Base-by-base conservation (phyloP, 2,113 vertebrate genomes). In the Rhinopithecus roxellana region DNA sequence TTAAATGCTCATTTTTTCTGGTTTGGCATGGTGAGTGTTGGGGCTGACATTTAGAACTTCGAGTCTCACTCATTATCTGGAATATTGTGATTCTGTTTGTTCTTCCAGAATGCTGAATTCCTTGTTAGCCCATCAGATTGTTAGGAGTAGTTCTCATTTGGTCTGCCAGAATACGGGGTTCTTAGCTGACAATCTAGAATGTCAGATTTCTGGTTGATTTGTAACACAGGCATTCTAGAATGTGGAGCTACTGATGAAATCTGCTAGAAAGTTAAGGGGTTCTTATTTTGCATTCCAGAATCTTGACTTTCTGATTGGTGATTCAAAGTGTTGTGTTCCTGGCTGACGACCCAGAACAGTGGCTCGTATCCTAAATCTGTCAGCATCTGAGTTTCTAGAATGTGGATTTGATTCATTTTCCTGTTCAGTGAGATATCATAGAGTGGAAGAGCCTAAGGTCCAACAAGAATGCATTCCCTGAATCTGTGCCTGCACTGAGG, bases 71-170 rank as follows among this genome's bases (percentile, higher is more conserved):
- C 5, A 18, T 94, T 80, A 45, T 79, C 83, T 95, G 57, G 79
- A 95, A 77, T 72, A 38, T 7, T 35, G 57, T 84, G 74, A 22
- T 88, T 74, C 84, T 77, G 64, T 96, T 90, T 88, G 94, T 69
- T n/a, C 17, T 69, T 93, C 93, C 86, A 87, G 78, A 94, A 93
- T 89, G 43, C 80, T 70, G 84, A 92, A 79, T 93, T 85, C 90
- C 22, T 95, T 80, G 50, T 78, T 77, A 81, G 40, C 64, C 38
- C 70, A 70, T 88, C 22, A 61, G 77, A 94, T 88, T 57, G 25
- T 92, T 38, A 43, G 43, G 52, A 88, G 50, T 55, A 69, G 57
- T 78, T 93, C 52, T 95, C 55, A 40, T 50, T 81, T 67, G 80
- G 45, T 18, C 32, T 77, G 10, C n/a, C 48, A 78, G 72, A 90